Evolutionary conservation across 2,113 vertebrate species (phyloP), one percentile per base, ranked within the genome.

Genomic region (Falco punctatus): DNA sequence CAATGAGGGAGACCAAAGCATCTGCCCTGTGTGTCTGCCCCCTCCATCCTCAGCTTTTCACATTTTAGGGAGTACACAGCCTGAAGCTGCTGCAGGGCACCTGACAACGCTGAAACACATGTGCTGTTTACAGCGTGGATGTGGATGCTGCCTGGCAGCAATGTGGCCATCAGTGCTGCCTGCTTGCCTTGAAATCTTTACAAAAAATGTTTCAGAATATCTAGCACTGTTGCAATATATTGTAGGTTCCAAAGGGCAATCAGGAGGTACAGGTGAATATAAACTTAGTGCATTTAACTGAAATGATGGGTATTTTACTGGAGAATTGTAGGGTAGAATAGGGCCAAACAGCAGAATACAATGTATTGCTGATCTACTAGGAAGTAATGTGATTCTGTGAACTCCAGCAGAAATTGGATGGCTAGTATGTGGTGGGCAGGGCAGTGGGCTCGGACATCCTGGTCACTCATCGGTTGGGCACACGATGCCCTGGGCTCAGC

Each of bases 111-210:
- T 12, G 18, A 42, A 52, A 79, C 1, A 0, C 0, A 0, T 9
- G 10, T 48, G 62, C 13, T 2, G 0, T 2, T 49, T 32, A 14
- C 44, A 33, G 30, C 0, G 0, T 6, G 30, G 33, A n/a, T 71
- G 38, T 6, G 30, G 33, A n/a, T 71, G 38, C 62, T 49, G 54
- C n/a, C 69, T 15, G 24, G 13, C 51, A 62, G 61, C 83, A 79
- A 8, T 1, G 1, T 0, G 1, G 44, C 18, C 21, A 11, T 33
- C 4, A 0, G 3, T 26, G 46, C 70, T 78, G 13, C 67, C 74
- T 10, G n/a, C 24, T 57, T 0, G 0, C 51, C 87, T 55, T 42
- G 51, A 42, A 42, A 42, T 42, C 6, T 79, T 78, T 24, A 13
- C 22, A 72, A 40, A 10, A 87, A 55, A 49, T 38, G 49, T 21